These are phyloP conservation scores for Gerris buenoi DNA, from an alignment of 1,140 invertebrate species.

Conservation along the genomic window DNA sequence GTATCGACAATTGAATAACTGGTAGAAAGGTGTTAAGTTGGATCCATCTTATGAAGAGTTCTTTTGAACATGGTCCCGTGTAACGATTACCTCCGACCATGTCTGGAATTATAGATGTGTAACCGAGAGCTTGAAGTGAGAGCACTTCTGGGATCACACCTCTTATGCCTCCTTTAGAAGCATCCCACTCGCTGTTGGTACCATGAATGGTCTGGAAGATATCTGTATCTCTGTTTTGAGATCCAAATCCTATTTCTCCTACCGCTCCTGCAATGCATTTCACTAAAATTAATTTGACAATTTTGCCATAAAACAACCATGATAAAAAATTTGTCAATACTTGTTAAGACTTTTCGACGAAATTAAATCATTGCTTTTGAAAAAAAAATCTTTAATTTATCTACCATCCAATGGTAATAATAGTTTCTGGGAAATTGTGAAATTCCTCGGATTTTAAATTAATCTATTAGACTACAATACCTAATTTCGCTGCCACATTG, in stretches of 20 bases:
- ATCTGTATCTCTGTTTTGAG: conserved; percentile 52
- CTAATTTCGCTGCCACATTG: conserved; percentile 15
- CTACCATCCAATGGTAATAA: no score
- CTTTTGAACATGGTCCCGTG: conserved; percentile 40
- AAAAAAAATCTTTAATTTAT: no score
- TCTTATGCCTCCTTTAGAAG: conserved; percentile 51
- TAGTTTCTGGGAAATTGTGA: no score
- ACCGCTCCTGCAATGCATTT: no score
- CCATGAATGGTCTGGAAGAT: conserved; percentile 80
- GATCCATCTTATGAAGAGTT: conserved; percentile 81
- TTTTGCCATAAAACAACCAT: no score
- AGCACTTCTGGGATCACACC: conserved; percentile 66
- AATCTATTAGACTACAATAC: neutral
- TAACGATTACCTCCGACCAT: conserved; percentile 86
- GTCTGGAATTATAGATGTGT: conserved; percentile 71
- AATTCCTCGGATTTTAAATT: no score
- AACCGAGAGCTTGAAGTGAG: conserved; percentile 68
- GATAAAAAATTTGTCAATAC: no score
- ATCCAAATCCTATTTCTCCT: no score
- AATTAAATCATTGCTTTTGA: no score
- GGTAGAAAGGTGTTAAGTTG: conserved; percentile 78
- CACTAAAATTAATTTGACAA: no score
- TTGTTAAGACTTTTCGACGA: no score
- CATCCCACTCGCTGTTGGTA: conserved; percentile 62
- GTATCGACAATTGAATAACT: conserved; percentile 69